Percentiles rank a stretch among this genome's conserved stretches.
Conservation (phyloP, 2,797 vertebrate species). For the Cyclura pinguis region DNA sequence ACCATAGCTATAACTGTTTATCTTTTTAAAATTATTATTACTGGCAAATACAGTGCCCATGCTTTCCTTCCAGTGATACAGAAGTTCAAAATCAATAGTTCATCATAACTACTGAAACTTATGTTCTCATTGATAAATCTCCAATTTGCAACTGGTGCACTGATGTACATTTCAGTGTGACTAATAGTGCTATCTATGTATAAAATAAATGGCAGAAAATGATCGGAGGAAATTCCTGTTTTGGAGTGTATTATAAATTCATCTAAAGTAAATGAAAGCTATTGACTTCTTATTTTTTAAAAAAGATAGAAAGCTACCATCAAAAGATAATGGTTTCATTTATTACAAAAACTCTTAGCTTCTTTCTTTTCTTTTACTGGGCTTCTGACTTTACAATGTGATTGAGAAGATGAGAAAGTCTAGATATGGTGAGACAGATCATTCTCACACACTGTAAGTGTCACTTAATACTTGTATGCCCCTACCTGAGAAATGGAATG, state of each 20-base stretch:
- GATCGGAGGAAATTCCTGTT: not conserved
- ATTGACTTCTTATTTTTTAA: not conserved
- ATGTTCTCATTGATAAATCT: constrained; percentile 29
- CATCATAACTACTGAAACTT: constrained; percentile 46
- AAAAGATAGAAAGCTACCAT: not conserved
- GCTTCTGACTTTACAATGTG: not conserved
- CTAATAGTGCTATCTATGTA: not conserved
- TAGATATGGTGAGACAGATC: not conserved
- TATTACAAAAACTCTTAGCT: not conserved
- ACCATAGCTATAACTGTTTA: not conserved
- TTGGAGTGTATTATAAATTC: constrained; percentile 2
- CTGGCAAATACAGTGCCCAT: not conserved
- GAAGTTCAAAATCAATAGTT: constrained; percentile 39
- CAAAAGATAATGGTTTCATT: not conserved
- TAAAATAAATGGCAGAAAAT: not conserved
- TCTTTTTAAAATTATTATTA: not conserved
- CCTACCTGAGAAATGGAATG: not conserved
- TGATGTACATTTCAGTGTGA: constrained; percentile 29
- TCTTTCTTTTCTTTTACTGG: too few species aligned
- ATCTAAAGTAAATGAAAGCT: constrained; percentile 25
- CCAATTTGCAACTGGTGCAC: constrained; percentile 23
- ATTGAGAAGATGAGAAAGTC: not conserved
- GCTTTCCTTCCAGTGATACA: constrained; percentile 6
- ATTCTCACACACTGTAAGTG: too few species aligned
- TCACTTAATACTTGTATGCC: not conserved